Conservation (phyloP, 1,140 invertebrate species). For the Drosophila yakuba region DNA sequence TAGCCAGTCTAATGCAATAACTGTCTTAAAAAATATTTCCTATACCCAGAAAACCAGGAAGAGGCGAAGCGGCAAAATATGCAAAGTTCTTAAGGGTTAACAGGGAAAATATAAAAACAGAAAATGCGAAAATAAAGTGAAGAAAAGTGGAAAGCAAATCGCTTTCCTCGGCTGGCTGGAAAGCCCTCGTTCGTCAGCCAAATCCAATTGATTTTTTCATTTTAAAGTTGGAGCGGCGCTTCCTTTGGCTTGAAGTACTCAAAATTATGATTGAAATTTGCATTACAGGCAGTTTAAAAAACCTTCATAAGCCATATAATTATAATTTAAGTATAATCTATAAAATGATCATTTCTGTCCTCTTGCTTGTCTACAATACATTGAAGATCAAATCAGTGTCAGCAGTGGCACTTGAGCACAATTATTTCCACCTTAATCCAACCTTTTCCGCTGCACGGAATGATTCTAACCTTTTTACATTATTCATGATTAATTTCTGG, state of each 20-base stretch:
- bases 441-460: not conserved
- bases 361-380: no score
- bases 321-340: no score
- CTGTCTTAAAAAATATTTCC: conserved; percentile 61
- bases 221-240: conserved; percentile 32
- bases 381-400: not conserved
- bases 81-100: conserved; percentile 63
- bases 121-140: conserved; percentile 4
- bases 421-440: not conserved
- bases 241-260: conserved; percentile 1
- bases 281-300: not conserved
- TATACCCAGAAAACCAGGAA: conserved; percentile 47
- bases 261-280: not conserved
- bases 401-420: not conserved
- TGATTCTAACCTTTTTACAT: not conserved
- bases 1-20: conserved; percentile 70
- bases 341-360: no score
- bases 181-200: conserved; percentile 21
- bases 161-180: conserved; percentile 11
- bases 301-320: not conserved
- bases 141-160: conserved; percentile 28
- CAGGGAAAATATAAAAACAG: conserved; percentile 27
- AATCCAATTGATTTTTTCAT: conserved; percentile 72
- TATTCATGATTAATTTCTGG: conserved; percentile 20
- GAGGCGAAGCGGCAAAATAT: conserved; percentile 53